Percentiles rank a stretch among this genome's conserved stretches.
Conservation (phyloP, 2,888 invertebrate species). For the Tinea pellionella region DNA sequence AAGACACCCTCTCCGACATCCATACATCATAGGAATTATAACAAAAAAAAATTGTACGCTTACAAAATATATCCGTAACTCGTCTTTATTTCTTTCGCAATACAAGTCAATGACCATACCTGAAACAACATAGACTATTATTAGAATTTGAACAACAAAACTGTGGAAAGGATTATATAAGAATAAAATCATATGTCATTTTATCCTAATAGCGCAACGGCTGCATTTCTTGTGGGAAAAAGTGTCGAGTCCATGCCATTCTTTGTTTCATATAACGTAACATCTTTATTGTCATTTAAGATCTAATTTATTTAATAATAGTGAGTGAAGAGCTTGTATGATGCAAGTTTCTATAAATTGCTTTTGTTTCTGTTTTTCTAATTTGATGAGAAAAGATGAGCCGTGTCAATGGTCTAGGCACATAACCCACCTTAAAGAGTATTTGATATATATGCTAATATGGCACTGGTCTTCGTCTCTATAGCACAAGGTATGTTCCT, state of each 20-base stretch:
- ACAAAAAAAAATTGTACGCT: too few species aligned
- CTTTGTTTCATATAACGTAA: background rate
- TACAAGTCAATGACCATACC: background rate
- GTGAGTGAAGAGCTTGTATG: background rate
- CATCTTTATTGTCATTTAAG: background rate
- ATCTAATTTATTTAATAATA: background rate
- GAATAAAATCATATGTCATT: background rate
- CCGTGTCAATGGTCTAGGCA: too few species aligned
- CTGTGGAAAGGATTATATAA: background rate
- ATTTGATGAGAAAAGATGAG: too few species aligned
- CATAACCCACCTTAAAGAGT: too few species aligned
- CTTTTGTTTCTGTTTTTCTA: too few species aligned
- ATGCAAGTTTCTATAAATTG: background rate
- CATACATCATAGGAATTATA: too few species aligned
- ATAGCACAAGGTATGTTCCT: too few species aligned
- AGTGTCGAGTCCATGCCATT: background rate
- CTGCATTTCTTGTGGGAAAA: constrained; percentile 5
- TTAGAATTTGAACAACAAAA: background rate
- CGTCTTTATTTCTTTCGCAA: background rate
- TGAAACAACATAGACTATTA: background rate
- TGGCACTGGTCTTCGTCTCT: too few species aligned
- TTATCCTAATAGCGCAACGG: background rate
- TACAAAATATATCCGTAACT: too few species aligned
- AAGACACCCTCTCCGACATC: too few species aligned
- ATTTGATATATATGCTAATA: too few species aligned